Percentiles rank a stretch among this genome's conserved stretches.
Evolutionary conservation across 2,797 vertebrate species (phyloP).

Genomic region (Trachops cirrhosus): DNA sequence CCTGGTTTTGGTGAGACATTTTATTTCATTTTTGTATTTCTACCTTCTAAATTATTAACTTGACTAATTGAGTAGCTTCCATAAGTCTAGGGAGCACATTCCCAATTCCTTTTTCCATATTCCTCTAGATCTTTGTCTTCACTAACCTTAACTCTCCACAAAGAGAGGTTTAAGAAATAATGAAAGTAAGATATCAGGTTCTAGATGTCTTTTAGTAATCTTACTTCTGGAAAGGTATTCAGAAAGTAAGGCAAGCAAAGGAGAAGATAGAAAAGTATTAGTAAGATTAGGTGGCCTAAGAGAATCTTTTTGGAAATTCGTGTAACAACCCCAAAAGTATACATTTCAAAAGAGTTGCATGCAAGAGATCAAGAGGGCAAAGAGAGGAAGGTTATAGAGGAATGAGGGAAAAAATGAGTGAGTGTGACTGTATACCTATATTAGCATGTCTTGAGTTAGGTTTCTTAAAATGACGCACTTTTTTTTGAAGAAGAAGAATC

Average conservation of each 20-base stretch:
- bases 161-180: not conserved
- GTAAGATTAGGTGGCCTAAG: not conserved
- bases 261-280: not conserved
- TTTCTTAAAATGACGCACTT: not conserved
- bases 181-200: not conserved
- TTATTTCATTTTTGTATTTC: constrained; percentile 7
- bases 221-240: not conserved
- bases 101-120: not conserved
- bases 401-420: not conserved
- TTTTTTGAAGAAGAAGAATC: not conserved
- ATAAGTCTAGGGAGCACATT: not conserved
- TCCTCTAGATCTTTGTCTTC: not conserved
- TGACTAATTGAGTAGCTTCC: not conserved
- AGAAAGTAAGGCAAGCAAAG: not conserved
- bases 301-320: not conserved
- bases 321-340: not conserved
- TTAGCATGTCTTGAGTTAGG: not conserved
- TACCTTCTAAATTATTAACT: not conserved
- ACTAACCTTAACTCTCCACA: not conserved
- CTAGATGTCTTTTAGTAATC: not conserved
- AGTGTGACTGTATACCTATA: rapidly evolving
- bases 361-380: not conserved
- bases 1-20: not conserved
- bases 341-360: not conserved
- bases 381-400: not conserved